Percentiles rank a stretch among this genome's conserved stretches.
Evolutionary conservation across 2,888 invertebrate genomes (phyloP).

Genomic region (Caenorhabditis macrosperma): DNA sequence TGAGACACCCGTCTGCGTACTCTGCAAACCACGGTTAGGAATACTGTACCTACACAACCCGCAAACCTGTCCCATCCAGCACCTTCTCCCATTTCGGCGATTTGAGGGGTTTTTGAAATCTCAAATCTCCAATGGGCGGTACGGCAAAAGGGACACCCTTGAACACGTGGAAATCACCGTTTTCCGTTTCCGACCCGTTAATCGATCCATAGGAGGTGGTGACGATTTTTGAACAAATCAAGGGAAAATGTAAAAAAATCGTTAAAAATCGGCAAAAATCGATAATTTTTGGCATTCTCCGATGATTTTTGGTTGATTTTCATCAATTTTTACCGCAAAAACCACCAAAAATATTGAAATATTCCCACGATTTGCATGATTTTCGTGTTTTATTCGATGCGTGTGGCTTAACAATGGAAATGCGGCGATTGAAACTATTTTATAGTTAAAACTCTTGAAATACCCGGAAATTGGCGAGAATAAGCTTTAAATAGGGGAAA

Average conservation of each 20-base stretch:
- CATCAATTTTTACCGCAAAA: no score
- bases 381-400: neutral
- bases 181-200: neutral
- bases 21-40: constrained; percentile 41
- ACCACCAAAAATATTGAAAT: neutral
- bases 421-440: neutral
- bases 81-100: constrained; percentile 63
- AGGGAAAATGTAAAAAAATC: no score
- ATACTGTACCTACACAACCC: neutral
- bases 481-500: neutral
- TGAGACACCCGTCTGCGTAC: constrained; percentile 70
- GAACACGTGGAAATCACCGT: no score
- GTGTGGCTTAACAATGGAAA: neutral
- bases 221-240: no score
- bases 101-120: constrained; percentile 60
- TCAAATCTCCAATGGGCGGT: constrained; percentile 69
- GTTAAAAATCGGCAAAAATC: no score
- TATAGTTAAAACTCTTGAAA: neutral
- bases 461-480: neutral
- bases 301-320: no score
- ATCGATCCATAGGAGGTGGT: no score
- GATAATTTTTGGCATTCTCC: no score
- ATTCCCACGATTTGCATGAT: neutral
- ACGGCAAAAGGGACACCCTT: constrained; percentile 73
- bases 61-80: constrained; percentile 47